Base-by-base conservation (phyloP, 2,888 invertebrate species). In the Cosmopolites sordidus region DNA sequence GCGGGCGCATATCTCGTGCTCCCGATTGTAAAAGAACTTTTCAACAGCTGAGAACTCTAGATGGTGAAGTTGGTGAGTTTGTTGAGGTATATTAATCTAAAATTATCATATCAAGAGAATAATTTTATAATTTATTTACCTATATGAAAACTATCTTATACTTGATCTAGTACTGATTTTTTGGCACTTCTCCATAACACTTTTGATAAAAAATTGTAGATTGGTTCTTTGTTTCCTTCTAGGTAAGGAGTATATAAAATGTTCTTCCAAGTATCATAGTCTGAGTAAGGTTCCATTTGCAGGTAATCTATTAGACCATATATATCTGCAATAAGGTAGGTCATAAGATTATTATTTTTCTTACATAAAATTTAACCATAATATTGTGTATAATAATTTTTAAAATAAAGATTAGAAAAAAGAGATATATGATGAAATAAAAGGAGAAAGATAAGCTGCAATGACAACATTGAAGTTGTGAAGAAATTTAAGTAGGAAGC, bases 141-240 rank as follows among this genome's bases (percentile, higher is more conserved):
- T n/a, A n/a, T n/a, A n/a, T n/a, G 29, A 11, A 29, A 29, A 29
- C 11, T 29, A 8, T n/a, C n/a, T n/a, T 14, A 5, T 66, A 75
- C 73, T 75, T 89, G 85, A 56, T 83, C 74, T 33, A 80, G 64
- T 1, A 90, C 85, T 67, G 83, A 80, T 3, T 73, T 71, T 71
- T 89, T 89, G 30, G 80, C 76, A 9, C 83, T 85, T 43, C 89
- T 76, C 87, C 89, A 89, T 73, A 87, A 69, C 43, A 83, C 70
- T 49, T 77, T 71, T 0, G 78, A 71, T 52, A 86, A 67, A 43
- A 82, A 74, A 16, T 76, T 62, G 52, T 76, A 69, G 67, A 86
- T 69, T 0, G 78, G 75, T 39, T 73, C 70, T 18, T 67, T 64
- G 44, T 76, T 65, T 4, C 77, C 76, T 38, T 71, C 62, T 46